Conservation (phyloP, 2,888 invertebrate species). For the Pachymerium ferrugineum region DNA sequence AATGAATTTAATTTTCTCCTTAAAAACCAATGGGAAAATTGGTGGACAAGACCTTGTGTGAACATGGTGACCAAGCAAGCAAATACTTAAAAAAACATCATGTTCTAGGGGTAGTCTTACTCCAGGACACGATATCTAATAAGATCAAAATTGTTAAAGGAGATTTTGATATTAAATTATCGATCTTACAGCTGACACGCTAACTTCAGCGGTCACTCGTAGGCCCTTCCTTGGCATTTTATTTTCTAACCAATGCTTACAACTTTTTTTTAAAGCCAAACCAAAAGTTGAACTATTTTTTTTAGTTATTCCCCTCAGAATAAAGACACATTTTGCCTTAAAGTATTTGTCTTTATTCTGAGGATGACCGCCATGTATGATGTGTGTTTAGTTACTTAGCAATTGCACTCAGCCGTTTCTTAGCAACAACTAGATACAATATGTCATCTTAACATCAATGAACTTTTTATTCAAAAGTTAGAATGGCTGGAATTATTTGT, state of each 20-base stretch:
- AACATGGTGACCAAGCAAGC: constrained; percentile 62
- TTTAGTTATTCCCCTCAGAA: background rate
- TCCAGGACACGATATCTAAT: constrained; percentile 69
- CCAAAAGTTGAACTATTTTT: background rate
- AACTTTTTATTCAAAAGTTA: background rate
- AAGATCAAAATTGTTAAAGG: background rate
- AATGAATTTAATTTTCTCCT: constrained; percentile 66
- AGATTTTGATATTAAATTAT: background rate
- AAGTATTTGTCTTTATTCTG: background rate
- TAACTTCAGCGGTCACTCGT: constrained; percentile 25
- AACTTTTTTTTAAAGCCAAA: background rate
- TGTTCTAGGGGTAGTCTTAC: constrained; percentile 77
- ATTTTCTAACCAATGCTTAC: background rate
- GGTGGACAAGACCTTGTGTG: constrained; percentile 63
- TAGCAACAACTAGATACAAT: background rate
- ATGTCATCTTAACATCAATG: background rate
- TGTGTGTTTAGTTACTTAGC: background rate
- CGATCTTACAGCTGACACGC: background rate
- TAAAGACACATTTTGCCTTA: background rate
- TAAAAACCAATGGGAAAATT: constrained; percentile 63
- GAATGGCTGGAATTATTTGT: constrained; percentile 3
- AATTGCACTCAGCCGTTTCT: background rate
- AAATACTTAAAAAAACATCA: constrained; percentile 64
- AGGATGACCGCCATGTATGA: background rate
- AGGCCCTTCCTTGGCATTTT: constrained; percentile 29